Evolutionary conservation across 2,888 invertebrate species (phyloP).

Genomic region (Argyresthia albistria): DNA sequence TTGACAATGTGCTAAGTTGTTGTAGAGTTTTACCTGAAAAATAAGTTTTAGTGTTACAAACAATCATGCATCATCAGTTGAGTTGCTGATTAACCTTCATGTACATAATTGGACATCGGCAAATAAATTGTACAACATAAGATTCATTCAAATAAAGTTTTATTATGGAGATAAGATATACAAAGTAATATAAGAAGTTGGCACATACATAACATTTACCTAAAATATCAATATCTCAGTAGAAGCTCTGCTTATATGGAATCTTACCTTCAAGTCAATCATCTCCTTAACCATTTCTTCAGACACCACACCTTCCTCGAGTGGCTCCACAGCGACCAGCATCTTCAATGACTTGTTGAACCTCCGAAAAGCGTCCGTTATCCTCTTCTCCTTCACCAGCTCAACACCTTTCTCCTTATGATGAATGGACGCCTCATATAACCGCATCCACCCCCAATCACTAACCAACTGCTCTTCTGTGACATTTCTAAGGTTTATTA

Average conservation of each 20-base stretch:
- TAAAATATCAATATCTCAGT: too few relatives aligned
- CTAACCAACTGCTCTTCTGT: slow-evolving; percentile 62
- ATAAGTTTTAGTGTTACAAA: not conserved
- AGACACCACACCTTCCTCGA: slow-evolving; percentile 68
- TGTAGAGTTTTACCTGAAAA: slow-evolving; percentile 76
- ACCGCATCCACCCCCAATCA: slow-evolving; percentile 70
- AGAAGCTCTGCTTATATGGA: too few relatives aligned
- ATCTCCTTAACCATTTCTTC: slow-evolving; percentile 63
- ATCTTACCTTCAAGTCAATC: slow-evolving; percentile 58
- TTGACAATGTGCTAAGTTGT: slow-evolving; percentile 88
- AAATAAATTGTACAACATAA: too few relatives aligned
- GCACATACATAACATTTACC: too few relatives aligned
- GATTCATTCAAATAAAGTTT: too few relatives aligned
- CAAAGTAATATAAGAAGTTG: too few relatives aligned
- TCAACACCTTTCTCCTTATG: slow-evolving; percentile 74
- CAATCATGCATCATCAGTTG: not conserved
- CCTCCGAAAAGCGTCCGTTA: slow-evolving; percentile 77
- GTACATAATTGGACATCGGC: too few relatives aligned
- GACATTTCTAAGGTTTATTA: slow-evolving; percentile 47
- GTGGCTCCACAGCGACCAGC: slow-evolving; percentile 73
- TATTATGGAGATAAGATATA: too few relatives aligned
- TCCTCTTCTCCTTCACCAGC: slow-evolving; percentile 75
- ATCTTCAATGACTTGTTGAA: slow-evolving; percentile 84
- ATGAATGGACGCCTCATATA: slow-evolving; percentile 57
- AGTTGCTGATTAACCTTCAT: too few relatives aligned